A percentile compares a stretch with the other conserved stretches of the same genome.
These are phyloP conservation scores for Gnathonemus longibarbis DNA, from an alignment of 2,113 vertebrate species.

Conservation along the genomic window DNA sequence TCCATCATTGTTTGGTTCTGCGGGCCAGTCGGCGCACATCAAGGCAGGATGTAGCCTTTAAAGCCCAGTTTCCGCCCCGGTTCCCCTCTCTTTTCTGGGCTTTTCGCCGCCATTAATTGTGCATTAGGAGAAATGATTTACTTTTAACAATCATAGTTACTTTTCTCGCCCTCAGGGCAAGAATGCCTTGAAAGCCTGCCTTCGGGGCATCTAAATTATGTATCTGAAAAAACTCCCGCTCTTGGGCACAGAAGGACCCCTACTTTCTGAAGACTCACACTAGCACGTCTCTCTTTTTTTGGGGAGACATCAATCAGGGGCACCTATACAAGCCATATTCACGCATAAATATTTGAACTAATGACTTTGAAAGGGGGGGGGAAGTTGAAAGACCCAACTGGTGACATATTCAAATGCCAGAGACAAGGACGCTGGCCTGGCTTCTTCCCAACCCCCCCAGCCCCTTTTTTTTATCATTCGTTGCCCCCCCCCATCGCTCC, in stretches of 20 bases:
- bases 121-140: constrained; percentile 99
- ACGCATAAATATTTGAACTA: constrained; percentile 99
- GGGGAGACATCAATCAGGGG: constrained; percentile 96
- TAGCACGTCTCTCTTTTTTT: constrained; percentile 95
- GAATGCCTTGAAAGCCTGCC: constrained; percentile 99
- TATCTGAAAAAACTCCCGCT: constrained; percentile 99
- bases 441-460: constrained; percentile 41
- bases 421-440: constrained; percentile 85
- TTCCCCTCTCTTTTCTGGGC: constrained; percentile 71
- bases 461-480: constrained; percentile 24
- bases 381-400: constrained; percentile 89
- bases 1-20: constrained; percentile 68
- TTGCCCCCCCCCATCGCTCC: constrained; percentile 27
- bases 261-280: constrained; percentile 94
- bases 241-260: constrained; percentile 89
- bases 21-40: constrained; percentile 64
- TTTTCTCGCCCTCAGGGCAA: constrained; percentile 98
- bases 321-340: constrained; percentile 92
- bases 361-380: constrained; percentile 89
- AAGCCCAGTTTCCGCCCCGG: constrained; percentile 88
- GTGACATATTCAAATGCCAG: constrained; percentile 97
- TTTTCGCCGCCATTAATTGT: constrained; percentile 97
- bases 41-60: constrained; percentile 78
- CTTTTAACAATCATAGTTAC: constrained; percentile 99
- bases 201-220: constrained; percentile 99